Percentiles rank a stretch among this genome's conserved stretches.
These are phyloP conservation scores for Climacteris rufus DNA, from an alignment of 2,113 vertebrate genomes.

Conservation along the genomic window DNA sequence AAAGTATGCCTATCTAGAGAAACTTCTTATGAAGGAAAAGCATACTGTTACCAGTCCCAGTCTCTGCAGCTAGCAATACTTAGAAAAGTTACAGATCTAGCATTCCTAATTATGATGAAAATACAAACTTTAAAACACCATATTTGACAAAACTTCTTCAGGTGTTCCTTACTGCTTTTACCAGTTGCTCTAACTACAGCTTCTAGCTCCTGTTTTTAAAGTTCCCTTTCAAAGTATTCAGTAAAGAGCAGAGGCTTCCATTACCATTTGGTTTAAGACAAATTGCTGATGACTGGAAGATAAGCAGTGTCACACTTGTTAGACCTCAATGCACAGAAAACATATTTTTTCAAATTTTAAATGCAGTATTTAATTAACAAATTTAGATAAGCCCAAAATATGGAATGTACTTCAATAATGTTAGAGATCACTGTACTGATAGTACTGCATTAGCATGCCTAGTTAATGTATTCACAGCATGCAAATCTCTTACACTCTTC, in stretches of 20 bases:
- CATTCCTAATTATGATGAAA: background rate
- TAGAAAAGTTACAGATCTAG: background rate
- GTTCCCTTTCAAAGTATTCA: background rate
- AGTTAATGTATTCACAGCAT: background rate
- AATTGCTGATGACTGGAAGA: constrained; percentile 32
- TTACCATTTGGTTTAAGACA: constrained; percentile 11
- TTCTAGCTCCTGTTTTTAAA: background rate
- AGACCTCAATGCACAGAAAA: constrained; percentile 3
- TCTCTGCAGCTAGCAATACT: background rate
- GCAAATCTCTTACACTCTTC: background rate
- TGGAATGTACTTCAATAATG: constrained; percentile 5
- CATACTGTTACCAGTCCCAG: background rate
- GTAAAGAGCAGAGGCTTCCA: background rate
- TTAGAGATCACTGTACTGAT: background rate
- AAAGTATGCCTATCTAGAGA: background rate
- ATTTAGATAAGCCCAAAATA: constrained; percentile 35
- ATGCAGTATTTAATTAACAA: constrained; percentile 60
- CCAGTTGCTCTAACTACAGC: background rate
- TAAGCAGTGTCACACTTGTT: background rate
- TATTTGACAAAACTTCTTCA: background rate
- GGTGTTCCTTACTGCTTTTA: background rate
- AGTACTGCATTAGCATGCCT: background rate
- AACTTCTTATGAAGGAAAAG: background rate
- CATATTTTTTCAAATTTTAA: constrained; percentile 21
- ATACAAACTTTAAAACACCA: background rate